phyloP scores from a whole-genome alignment of 1,140 invertebrate genomes.

The Drosophila ananassae region DNA sequence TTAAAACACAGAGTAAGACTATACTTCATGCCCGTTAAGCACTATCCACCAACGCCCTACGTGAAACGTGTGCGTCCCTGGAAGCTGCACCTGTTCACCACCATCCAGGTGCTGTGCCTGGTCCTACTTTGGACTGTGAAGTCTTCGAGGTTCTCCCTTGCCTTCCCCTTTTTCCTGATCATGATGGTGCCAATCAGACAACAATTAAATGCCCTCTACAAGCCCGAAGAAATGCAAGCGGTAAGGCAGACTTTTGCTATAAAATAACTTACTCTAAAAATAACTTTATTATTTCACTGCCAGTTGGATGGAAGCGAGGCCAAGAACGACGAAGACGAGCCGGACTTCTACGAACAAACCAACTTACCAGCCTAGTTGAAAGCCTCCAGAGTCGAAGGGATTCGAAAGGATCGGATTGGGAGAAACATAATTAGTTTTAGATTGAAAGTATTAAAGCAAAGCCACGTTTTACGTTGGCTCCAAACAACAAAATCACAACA shows the following conservation, averaged over 20 bases:
- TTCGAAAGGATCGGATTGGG: background rate
- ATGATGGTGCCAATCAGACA: constrained; percentile 94
- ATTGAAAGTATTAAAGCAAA: constrained; percentile 71
- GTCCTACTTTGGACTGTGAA: constrained; percentile 93
- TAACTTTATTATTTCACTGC: background rate
- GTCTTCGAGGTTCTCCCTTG: constrained; percentile 93
- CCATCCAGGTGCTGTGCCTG: constrained; percentile 92
- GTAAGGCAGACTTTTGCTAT: constrained; percentile 85
- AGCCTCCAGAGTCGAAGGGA: background rate
- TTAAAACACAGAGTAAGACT: constrained; percentile 87
- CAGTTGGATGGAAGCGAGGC: constrained; percentile 93
- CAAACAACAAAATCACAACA: constrained; percentile 26
- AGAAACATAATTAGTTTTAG: constrained; percentile 57
- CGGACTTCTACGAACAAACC: constrained; percentile 96
- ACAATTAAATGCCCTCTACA: constrained; percentile 90
- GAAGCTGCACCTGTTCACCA: constrained; percentile 96
- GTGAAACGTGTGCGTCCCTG: constrained; percentile 92
- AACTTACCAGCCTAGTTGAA: constrained; percentile 88
- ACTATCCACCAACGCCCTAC: constrained; percentile 93
- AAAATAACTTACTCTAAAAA: background rate
- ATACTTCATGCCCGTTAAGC: constrained; percentile 96
- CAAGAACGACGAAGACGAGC: constrained; percentile 92
- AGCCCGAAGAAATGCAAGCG: constrained; percentile 91
- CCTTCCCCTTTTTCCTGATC: constrained; percentile 96
- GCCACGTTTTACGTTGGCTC: constrained; percentile 45